Base-by-base conservation (phyloP, 2,888 invertebrate genomes). In the Nemapogon koenigi region DNA sequence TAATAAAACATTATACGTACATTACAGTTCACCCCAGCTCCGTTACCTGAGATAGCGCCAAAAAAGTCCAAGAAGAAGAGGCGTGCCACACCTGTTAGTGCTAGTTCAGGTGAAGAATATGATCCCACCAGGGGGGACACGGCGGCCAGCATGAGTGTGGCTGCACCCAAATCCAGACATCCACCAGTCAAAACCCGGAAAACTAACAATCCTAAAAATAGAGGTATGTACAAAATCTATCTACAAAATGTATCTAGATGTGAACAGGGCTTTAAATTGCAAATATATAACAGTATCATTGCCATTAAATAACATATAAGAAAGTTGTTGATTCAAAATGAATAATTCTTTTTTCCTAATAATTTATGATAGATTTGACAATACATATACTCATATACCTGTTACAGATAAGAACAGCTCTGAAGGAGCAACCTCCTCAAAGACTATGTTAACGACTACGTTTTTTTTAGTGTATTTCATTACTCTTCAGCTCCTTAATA, bases 31-130 rank as follows among this genome's bases (percentile, higher is more conserved):
- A 16, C 31, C 8, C 3, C 16, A 31, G 6, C 31, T 16, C 22
- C 22, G 8, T 22, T 22, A 8, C 22, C 22, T 6, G 16, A 16
- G 15, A n/a, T 14, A 13, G 62, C 66, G 38, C 67, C 70, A 37
- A 58, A 69, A 40, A 76, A 71, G 49, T 73, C 73, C 1, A 78
- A 78, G 50, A 78, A 78, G 45, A 57, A 69, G 27, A 61, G 62
- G 1, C 65, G 68, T 2, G 72, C 78, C 4, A 76, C 79, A 0
- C 64, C 59, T 2, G 50, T 59, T 22, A 72, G 76, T 42, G 71
- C 63, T 17, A 78, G 78, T 43, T 79, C 79, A 2, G 79, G 79
- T 35, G 79, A 79, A 48, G 79, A 79, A 49, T 79, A 79, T 38
- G 72, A 76, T 44, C 78, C 79, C 3, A 50, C 63, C 6, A 58